Base-by-base conservation (phyloP, 2,888 invertebrate species). In the Pardosa pseudoannulata region DNA sequence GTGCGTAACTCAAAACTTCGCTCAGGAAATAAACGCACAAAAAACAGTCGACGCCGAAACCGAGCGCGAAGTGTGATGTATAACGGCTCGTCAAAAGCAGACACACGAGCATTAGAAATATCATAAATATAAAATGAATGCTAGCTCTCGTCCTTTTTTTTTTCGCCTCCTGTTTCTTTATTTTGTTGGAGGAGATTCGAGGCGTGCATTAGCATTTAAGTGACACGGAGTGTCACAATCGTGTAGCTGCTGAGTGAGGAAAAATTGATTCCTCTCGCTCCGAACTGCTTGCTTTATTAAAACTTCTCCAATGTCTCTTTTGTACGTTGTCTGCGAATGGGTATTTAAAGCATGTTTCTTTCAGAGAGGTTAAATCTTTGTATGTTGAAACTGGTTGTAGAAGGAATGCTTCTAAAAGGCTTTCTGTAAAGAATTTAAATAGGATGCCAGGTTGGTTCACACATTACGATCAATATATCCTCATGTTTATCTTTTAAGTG, bases 81-180 rank as follows among this genome's bases (percentile, higher is more conserved):
- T 23, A 56, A 56, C 56, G 56, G 23, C 56, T 56, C 56, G 56
- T 56, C 56, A 56, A 56, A 56, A 19, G 16, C 41, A 46, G 41
- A 56, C 56, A 56, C 56, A 56, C 36, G 36, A 56, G 56, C 56
- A 56, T 56, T 56, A 56, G 56, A 56, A 56, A 56, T 23, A 19
- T 23, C 56, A 56, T 56, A 56, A 56, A 56, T 56, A 56, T 56
- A 23, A 56, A 56, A 56, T 56, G 56, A 56, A 23, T 56, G 56
- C 23, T 5, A 56, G 56, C 1, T 56, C 56, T 56, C 23, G 19
- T 16, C n/a, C 5, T 56, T 56, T 23, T 56, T 56, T 56, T 23
- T 23, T 19, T 23, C 5, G 23, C 56, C 16, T 2, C 2, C 23
- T 23, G 23, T 56, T 56, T 56, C 56, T 56, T 56, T 56, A 56